A percentile compares a stretch with the other conserved stretches of the same genome.
Conservation (phyloP, 1,140 invertebrate species). For the Cyclargus thomasi region DNA sequence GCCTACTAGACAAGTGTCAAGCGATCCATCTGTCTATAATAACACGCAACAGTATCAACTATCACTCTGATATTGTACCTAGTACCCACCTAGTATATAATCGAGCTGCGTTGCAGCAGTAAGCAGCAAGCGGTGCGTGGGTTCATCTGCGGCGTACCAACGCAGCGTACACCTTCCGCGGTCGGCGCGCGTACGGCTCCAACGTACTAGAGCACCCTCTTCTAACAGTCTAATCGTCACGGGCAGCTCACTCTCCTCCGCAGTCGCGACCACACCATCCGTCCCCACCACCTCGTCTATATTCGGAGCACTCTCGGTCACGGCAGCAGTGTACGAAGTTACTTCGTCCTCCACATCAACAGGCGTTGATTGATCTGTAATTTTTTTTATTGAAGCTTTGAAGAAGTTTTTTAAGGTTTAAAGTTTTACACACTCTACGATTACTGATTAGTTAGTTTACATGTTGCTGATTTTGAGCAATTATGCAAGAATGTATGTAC, state of each 20-base stretch:
- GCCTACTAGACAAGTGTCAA: too few species aligned
- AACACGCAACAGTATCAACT: too few species aligned
- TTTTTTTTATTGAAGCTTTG: too few species aligned
- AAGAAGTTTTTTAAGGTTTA: too few species aligned
- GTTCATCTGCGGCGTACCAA: constrained; percentile 44
- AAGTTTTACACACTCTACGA: too few species aligned
- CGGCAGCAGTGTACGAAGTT: constrained; percentile 11
- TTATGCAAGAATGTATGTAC: too few species aligned
- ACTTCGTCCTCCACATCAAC: constrained; percentile 6
- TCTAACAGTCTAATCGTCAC: constrained; percentile 45
- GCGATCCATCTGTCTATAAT: too few species aligned
- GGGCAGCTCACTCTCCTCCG: constrained; percentile 28
- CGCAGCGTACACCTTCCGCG: constrained; percentile 40
- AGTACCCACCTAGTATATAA: constrained; percentile 42
- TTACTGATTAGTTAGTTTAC: too few species aligned
- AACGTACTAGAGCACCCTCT: constrained; percentile 34
- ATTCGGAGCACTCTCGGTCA: constrained; percentile 13
- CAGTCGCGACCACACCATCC: constrained; percentile 19
- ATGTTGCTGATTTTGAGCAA: too few species aligned
- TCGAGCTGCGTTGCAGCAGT: constrained; percentile 42
- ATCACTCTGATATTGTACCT: background rate
- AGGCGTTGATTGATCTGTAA: constrained; percentile 1
- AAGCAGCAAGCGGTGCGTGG: constrained; percentile 41
- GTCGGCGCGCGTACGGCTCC: constrained; percentile 29
- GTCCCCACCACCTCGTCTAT: constrained; percentile 12